Percentiles rank a stretch among this genome's conserved stretches.
These are phyloP conservation scores for Rhagonycha lutea DNA, from an alignment of 2,888 invertebrate genomes.

Conservation along the genomic window DNA sequence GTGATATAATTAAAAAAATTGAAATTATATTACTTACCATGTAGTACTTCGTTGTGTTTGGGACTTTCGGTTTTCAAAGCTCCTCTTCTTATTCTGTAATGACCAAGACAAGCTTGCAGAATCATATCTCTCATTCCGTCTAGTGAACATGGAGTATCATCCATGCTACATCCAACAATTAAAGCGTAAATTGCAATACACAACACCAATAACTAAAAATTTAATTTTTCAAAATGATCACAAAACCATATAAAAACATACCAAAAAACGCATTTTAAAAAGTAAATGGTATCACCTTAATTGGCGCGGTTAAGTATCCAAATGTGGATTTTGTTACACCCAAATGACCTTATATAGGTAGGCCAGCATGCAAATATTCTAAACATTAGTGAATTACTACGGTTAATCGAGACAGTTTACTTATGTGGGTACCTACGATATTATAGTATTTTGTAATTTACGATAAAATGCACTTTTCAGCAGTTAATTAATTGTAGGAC, in stretches of 20 bases:
- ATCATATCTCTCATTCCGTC: conserved; percentile 12
- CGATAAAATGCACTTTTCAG: background rate
- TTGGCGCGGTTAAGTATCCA: conserved; percentile 8
- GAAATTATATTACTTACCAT: background rate
- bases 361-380: conserved; percentile 16
- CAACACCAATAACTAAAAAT: conserved; percentile 10
- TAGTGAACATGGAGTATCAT: conserved; percentile 9
- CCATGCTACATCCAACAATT: no score
- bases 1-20: no score
- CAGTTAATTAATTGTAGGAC: background rate
- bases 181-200: conserved; percentile 4
- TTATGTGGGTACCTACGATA: background rate
- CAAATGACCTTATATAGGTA: conserved; percentile 23
- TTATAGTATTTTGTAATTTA: background rate
- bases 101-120: conserved; percentile 3
- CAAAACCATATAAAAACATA: background rate
- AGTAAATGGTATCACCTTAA: conserved; percentile 6
- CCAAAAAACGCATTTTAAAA: conserved; percentile 14
- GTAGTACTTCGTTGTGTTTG: background rate
- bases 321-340: conserved; percentile 15
- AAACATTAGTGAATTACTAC: conserved; percentile 4
- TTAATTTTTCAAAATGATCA: conserved; percentile 2
- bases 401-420: background rate
- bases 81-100: conserved; percentile 9
- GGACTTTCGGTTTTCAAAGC: background rate